Evolutionary conservation across 2,888 invertebrate species (phyloP), one percentile per base, ranked within the genome.

Genomic region (Morinoia aosen): DNA sequence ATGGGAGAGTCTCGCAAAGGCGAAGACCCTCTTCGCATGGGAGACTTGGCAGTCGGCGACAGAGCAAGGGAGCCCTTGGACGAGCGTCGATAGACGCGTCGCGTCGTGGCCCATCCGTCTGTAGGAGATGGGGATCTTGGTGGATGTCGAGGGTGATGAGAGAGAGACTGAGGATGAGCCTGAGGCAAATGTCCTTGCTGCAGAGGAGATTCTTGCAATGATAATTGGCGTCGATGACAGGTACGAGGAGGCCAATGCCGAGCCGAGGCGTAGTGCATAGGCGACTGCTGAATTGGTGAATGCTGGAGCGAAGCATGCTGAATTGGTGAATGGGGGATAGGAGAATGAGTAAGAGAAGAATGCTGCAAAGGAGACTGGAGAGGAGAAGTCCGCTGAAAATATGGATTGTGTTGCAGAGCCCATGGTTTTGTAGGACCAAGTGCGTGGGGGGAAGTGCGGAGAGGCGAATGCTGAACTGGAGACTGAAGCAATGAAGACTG

Each of bases 201-300:
- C 57, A 95, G 64, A 95, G 95, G 95, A 64, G 95, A 40, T 33
- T 95, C 95, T 64, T 95, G 95, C 14, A 95, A 58, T 19, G 95
- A 95, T n/a, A 95, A 58, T 64, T 95, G 95, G 48, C 95, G 95
- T 48, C 95, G 95, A 95, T 95, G 95, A 33, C 95, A 95, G 14
- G 95, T 61, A 19, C 95, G 58, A 57, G 95, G 95, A n/a, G 95
- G 95, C 95, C 95, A 95, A 95, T 95, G 95, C n/a, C 95, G 58
- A 39, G 95, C 95, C n/a, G 95, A 95, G 48, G 95, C 95, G 57
- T 95, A 95, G 48, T 95, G 95, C 64, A 95, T 64, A 5, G 95
- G 95, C 33, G 95, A 95, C 95, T 95, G 95, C 33, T 95, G 95
- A 64, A 95, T 95, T 39, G 95, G 95, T 19, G 95, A 95, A 64